Evolutionary conservation across 2,888 invertebrate genomes (phyloP).

Genomic region (Diarsia dahlii): DNA sequence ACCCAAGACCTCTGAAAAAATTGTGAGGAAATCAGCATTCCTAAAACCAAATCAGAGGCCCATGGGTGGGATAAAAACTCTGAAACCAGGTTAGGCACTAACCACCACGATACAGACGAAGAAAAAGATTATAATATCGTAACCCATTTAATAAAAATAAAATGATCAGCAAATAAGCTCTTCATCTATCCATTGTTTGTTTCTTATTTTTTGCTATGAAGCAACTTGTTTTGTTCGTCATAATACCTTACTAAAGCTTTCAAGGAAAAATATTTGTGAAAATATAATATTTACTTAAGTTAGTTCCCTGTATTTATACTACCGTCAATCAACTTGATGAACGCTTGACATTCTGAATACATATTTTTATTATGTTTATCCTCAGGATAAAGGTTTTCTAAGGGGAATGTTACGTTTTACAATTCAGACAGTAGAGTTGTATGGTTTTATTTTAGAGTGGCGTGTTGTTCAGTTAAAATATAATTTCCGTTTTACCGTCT

Average conservation of each 20-base stretch:
- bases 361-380: conserved; percentile 56
- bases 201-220: neutral
- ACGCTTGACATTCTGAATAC: conserved; percentile 62
- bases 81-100: too few relatives aligned
- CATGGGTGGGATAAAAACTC: too few relatives aligned
- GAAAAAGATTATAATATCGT: neutral
- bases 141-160: neutral
- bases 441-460: conserved; percentile 32
- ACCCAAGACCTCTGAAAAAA: too few relatives aligned
- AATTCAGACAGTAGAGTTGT: conserved; percentile 32
- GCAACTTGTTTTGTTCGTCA: conserved; percentile 3
- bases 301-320: conserved; percentile 60
- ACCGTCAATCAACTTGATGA: conserved; percentile 64
- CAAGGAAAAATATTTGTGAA: conserved; percentile 49
- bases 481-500: conserved; percentile 30
- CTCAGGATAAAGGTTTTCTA: conserved; percentile 47
- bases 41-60: too few relatives aligned
- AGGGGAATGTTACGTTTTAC: conserved; percentile 43
- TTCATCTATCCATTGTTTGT: neutral
- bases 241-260: conserved; percentile 27
- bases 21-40: too few relatives aligned
- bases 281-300: conserved; percentile 53
- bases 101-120: too few relatives aligned
- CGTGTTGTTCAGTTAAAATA: conserved; percentile 29
- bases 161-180: neutral